Percentiles rank a stretch among this genome's conserved stretches.
These are phyloP conservation scores for Leuciscus waleckii DNA, from an alignment of 2,797 vertebrate genomes.

Conservation along the genomic window DNA sequence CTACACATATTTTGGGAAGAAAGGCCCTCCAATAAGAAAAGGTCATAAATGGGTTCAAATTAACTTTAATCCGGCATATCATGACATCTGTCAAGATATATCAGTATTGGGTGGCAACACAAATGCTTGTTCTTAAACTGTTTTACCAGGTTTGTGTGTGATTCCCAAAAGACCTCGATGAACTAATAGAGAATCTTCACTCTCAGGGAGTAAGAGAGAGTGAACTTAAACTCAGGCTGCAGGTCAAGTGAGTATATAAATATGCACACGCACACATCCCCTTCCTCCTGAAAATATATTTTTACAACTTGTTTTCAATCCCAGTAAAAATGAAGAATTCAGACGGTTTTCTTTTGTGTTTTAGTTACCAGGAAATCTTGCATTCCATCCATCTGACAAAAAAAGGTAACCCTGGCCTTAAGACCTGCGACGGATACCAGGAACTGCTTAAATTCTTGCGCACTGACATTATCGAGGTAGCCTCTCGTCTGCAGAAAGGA, in stretches of 20 bases:
- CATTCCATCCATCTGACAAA: constrained; percentile 92
- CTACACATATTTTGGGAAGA: background rate
- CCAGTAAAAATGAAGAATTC: background rate
- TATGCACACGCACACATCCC: background rate
- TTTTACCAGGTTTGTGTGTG: constrained; percentile 89
- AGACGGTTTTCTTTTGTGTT: background rate
- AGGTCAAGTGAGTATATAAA: constrained; percentile 80
- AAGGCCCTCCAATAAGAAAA: background rate
- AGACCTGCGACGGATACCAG: constrained; percentile 87
- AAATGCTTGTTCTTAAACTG: constrained; percentile 17
- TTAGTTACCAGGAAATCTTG: constrained; percentile 90
- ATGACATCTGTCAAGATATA: background rate
- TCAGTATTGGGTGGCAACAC: background rate
- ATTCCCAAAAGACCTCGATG: constrained; percentile 89
- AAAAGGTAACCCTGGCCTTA: constrained; percentile 86
- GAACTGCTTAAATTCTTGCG: constrained; percentile 91
- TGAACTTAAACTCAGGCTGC: constrained; percentile 86
- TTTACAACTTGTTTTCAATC: background rate
- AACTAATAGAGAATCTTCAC: constrained; percentile 89
- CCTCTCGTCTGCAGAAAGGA: constrained; percentile 93
- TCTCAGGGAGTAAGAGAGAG: constrained; percentile 93
- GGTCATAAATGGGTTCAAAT: background rate
- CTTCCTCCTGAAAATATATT: background rate
- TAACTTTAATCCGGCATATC: background rate
- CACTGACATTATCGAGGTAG: constrained; percentile 93